Conservation (phyloP, 2,888 invertebrate species). For the Digitonthophagus gazella region DNA sequence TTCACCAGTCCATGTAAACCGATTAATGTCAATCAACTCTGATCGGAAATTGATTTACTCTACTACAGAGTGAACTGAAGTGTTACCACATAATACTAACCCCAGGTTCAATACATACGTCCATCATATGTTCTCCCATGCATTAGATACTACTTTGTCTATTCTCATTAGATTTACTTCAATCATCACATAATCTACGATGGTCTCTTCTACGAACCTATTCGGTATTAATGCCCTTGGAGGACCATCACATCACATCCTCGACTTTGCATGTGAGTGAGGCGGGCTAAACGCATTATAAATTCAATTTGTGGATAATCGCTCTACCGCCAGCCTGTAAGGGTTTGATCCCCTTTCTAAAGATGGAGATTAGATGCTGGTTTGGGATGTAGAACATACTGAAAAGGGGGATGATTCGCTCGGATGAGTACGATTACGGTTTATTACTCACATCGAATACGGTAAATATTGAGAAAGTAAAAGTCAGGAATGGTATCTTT, state of each 20-base stretch:
- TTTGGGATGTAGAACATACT: not conserved
- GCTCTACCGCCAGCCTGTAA: not conserved
- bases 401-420: not conserved
- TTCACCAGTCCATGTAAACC: not conserved
- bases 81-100: not conserved
- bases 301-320: not conserved
- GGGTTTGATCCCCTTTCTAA: not conserved
- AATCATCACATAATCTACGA: not conserved
- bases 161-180: not conserved
- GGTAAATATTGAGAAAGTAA: too few species aligned
- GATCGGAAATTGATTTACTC: not conserved
- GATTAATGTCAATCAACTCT: not conserved
- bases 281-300: not conserved
- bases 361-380: not conserved
- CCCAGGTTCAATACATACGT: not conserved
- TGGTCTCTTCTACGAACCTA: not conserved
- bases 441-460: too few species aligned
- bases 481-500: too few species aligned
- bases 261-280: not conserved
- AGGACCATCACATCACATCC: not conserved
- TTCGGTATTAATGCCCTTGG: not conserved
- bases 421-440: not conserved
- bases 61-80: not conserved
- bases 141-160: not conserved
- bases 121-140: not conserved